Evolutionary conservation across 2,888 invertebrate genomes (phyloP).

Genomic region (Cyrtodaria siliqua): DNA sequence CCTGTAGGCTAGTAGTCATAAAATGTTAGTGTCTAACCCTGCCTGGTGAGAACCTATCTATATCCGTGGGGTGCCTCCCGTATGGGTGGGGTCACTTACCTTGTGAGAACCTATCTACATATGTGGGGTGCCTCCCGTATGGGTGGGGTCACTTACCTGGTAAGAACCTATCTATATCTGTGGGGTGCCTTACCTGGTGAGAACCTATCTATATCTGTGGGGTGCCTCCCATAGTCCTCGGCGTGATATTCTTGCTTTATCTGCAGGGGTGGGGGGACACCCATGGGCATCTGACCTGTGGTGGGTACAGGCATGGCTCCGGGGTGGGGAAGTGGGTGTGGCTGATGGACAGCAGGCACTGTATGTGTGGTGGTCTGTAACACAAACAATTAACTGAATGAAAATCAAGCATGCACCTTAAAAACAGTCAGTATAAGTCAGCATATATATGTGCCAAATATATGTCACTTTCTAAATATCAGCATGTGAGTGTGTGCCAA

Average conservation of each 20-base stretch:
- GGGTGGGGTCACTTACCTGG: conserved; percentile 45
- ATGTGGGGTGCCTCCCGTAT: conserved; percentile 41
- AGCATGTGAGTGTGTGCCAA: too few relatives aligned
- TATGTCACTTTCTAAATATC: too few relatives aligned
- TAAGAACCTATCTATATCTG: too few relatives aligned
- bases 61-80: too few relatives aligned
- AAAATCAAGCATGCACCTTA: too few relatives aligned
- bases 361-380: conserved; percentile 42
- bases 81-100: conserved; percentile 36
- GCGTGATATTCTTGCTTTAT: conserved; percentile 43
- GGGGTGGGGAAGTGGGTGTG: conserved; percentile 26
- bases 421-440: too few relatives aligned
- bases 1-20: too few relatives aligned
- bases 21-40: too few relatives aligned
- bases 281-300: conserved; percentile 56
- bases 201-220: conserved; percentile 43
- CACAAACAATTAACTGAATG: neutral
- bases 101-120: conserved; percentile 40
- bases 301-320: conserved; percentile 36
- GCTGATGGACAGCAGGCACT: conserved; percentile 23
- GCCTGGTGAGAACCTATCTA: too few relatives aligned
- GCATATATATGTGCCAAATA: too few relatives aligned
- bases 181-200: conserved; percentile 61
- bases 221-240: conserved; percentile 27
- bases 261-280: conserved; percentile 42